Conservation (phyloP, 2,888 invertebrate genomes). For the Zygothrica quintamaculata region DNA sequence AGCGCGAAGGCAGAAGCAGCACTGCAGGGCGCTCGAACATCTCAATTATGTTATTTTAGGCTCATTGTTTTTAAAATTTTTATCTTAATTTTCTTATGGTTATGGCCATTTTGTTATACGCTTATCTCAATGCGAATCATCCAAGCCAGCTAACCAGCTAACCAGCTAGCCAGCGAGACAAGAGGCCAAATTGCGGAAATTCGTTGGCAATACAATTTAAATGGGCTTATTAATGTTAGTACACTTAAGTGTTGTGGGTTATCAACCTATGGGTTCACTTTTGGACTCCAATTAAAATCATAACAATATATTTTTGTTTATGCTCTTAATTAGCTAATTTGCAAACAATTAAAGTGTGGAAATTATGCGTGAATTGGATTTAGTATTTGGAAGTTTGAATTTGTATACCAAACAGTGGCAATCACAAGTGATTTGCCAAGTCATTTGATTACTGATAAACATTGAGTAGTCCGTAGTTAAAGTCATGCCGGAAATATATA, state of each 20-base stretch:
- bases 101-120: constrained; percentile 49
- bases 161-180: too few species aligned
- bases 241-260: too few species aligned
- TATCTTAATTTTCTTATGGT: constrained; percentile 74
- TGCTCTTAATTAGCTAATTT: constrained; percentile 74
- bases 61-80: constrained; percentile 74
- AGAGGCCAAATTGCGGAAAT: constrained; percentile 74
- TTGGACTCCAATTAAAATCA: constrained; percentile 48
- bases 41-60: constrained; percentile 75
- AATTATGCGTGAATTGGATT: constrained; percentile 27
- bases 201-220: constrained; percentile 56
- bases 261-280: constrained; percentile 39
- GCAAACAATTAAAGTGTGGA: constrained; percentile 70
- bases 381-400: too few species aligned
- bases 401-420: constrained; percentile 22
- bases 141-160: constrained; percentile 26
- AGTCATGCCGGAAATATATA: constrained; percentile 46
- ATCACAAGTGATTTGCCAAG: constrained; percentile 53
- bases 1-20: constrained; percentile 40
- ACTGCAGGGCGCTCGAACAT: constrained; percentile 55
- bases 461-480: constrained; percentile 16
- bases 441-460: constrained; percentile 67
- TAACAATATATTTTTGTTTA: constrained; percentile 52
- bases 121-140: constrained; percentile 58
- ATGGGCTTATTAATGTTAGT: constrained; percentile 56